phyloP scores from a whole-genome alignment of 2,888 invertebrate genomes.

The Antheraea assamensis region DNA sequence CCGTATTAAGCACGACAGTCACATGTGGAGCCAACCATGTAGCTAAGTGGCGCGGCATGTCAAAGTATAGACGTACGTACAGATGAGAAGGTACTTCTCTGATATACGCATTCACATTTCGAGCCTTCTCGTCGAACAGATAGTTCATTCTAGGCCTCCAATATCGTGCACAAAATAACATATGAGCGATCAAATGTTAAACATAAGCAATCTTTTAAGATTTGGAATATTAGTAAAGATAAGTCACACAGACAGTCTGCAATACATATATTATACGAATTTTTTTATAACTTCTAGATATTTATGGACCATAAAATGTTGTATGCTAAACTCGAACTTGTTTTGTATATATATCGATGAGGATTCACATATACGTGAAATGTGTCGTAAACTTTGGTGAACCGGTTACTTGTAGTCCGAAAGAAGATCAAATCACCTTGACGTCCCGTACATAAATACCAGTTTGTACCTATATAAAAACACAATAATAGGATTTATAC shows the following conservation, averaged over 20 bases:
- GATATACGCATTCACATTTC: no score
- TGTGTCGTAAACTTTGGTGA: constrained; percentile 29
- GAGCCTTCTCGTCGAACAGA: no score
- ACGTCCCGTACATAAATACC: constrained; percentile 50
- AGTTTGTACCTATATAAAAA: constrained; percentile 34
- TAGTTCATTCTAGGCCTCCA: no score
- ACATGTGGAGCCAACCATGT: no score
- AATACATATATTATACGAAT: background rate
- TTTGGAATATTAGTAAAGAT: background rate
- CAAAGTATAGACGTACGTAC: no score
- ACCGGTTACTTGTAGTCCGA: constrained; percentile 51
- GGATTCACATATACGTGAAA: constrained; percentile 24
- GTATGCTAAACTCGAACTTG: background rate
- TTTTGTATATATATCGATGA: constrained; percentile 10
- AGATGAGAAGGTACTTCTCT: no score
- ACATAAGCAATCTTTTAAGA: no score
- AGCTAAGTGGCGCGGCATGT: no score
- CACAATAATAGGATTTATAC: constrained; percentile 23
- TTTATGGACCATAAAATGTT: constrained; percentile 1
- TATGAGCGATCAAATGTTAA: no score
- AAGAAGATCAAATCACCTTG: constrained; percentile 55
- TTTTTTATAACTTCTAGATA: background rate
- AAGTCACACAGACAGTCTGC: background rate
- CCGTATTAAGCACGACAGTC: no score
- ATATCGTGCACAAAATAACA: no score